phyloP scores from a whole-genome alignment of 2,113 vertebrate species.

The Hystrix cristata region DNA sequence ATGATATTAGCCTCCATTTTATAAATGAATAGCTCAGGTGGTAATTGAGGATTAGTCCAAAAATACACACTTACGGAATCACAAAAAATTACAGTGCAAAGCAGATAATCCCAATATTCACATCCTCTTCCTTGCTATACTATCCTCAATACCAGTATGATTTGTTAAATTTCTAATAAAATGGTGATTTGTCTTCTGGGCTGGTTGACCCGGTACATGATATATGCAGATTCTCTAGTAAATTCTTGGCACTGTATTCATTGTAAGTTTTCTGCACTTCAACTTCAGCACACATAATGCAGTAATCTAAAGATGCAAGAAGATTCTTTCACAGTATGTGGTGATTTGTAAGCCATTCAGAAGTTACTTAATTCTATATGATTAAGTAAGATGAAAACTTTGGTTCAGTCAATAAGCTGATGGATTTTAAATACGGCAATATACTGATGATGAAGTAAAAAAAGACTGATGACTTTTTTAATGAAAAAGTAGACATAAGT shows the following conservation, averaged over 20 bases:
- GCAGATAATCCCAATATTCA: not conserved
- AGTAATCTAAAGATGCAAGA: constrained; percentile 11
- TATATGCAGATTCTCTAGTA: constrained; percentile 31
- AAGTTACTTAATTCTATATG: constrained; percentile 31
- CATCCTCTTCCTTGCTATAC: not conserved
- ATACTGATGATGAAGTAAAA: constrained; percentile 54
- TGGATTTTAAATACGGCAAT: constrained; percentile 61
- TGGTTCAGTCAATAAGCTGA: constrained; percentile 26
- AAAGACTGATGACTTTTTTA: constrained; percentile 48
- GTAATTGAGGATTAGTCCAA: not conserved
- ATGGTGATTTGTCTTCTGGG: not conserved
- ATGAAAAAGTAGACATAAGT: constrained; percentile 75
- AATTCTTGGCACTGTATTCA: constrained; percentile 18
- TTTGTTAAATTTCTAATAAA: constrained; percentile 20
- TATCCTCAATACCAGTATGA: not conserved
- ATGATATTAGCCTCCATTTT: not conserved
- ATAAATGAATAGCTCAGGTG: not conserved
- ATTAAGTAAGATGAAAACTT: constrained; percentile 19
- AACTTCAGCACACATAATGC: not conserved
- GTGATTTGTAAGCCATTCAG: constrained; percentile 47
- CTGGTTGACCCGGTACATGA: not conserved
- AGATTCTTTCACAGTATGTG: constrained; percentile 15
- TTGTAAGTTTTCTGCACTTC: constrained; percentile 36
- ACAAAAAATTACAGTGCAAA: not conserved
- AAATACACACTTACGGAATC: not conserved